These are phyloP conservation scores for Xylocampa areola DNA, from an alignment of 2,888 invertebrate genomes.

Conservation along the genomic window DNA sequence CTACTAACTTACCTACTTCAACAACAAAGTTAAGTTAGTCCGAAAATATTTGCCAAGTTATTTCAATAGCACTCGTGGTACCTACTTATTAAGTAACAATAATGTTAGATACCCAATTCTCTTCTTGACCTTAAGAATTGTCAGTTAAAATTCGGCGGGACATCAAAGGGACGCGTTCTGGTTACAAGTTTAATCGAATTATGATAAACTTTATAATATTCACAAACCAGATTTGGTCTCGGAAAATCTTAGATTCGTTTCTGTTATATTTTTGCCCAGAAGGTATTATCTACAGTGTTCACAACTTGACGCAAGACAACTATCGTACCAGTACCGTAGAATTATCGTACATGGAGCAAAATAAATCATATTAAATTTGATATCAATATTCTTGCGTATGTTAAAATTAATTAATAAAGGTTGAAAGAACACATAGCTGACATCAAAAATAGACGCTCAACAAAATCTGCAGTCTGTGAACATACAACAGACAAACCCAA, in stretches of 20 bases:
- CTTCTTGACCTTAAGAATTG: slow-evolving; percentile 3
- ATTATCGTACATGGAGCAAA: too few species aligned
- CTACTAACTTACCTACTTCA: slow-evolving; percentile 1
- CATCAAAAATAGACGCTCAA: too few species aligned
- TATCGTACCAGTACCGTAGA: too few species aligned
- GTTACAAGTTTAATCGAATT: slow-evolving; percentile 32
- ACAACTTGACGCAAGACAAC: too few species aligned
- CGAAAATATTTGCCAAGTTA: slow-evolving; percentile 4
- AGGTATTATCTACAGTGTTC: too few species aligned
- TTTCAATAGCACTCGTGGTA: not conserved
- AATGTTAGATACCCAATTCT: slow-evolving; percentile 30
- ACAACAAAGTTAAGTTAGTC: slow-evolving; percentile 5
- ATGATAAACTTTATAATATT: slow-evolving; percentile 33
- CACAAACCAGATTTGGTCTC: not conserved
- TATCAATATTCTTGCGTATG: too few species aligned
- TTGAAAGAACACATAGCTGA: too few species aligned
- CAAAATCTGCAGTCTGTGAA: too few species aligned
- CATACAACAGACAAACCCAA: too few species aligned
- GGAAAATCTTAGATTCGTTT: not conserved
- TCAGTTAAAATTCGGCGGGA: slow-evolving; percentile 30
- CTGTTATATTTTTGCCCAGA: not conserved
- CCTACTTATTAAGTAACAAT: slow-evolving; percentile 5
- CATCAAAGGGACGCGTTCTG: slow-evolving; percentile 19
- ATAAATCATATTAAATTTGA: too few species aligned
- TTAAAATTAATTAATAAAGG: too few species aligned